A percentile compares a stretch with the other conserved stretches of the same genome.
Evolutionary conservation across 2,888 invertebrate genomes (phyloP).

Genomic region (Metallyticus violacea): DNA sequence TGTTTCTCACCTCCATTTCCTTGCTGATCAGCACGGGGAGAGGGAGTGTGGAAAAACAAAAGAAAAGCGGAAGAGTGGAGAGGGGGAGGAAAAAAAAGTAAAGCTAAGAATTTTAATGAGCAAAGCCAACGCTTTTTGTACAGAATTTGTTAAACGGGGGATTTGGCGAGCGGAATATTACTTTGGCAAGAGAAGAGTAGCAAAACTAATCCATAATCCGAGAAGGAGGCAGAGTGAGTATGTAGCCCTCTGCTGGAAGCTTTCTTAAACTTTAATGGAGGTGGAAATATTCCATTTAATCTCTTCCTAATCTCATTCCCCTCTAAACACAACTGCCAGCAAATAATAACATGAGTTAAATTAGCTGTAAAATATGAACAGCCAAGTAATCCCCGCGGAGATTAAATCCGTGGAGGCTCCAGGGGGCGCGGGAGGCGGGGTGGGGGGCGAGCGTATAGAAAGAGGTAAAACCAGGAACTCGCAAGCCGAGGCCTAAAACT

Average conservation of each 20-base stretch:
- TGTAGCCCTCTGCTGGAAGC: slow-evolving; percentile 9
- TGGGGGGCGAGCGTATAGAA: slow-evolving; percentile 18
- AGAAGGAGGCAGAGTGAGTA: background rate
- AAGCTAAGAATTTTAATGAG: slow-evolving; percentile 23
- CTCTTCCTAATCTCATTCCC: slow-evolving; percentile 35
- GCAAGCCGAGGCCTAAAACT: background rate
- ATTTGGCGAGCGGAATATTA: slow-evolving; percentile 20
- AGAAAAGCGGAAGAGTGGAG: background rate
- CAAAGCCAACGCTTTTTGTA: slow-evolving; percentile 16
- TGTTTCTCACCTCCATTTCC: background rate
- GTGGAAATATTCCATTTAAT: slow-evolving; percentile 37
- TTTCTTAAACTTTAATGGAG: slow-evolving; percentile 36
- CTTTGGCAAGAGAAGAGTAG: slow-evolving; percentile 24
- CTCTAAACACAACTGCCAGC: slow-evolving; percentile 36
- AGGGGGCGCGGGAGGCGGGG: slow-evolving; percentile 7
- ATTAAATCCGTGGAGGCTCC: slow-evolving; percentile 33
- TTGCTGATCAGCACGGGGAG: background rate
- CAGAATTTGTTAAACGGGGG: slow-evolving; percentile 22
- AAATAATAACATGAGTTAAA: slow-evolving; percentile 37
- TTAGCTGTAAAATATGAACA: slow-evolving; percentile 36
- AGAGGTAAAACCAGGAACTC: slow-evolving; percentile 23
- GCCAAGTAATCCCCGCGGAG: slow-evolving; percentile 34
- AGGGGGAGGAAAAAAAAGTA: background rate
- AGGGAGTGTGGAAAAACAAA: background rate
- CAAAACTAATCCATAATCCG: slow-evolving; percentile 34